Base-by-base conservation (phyloP, 2,888 invertebrate species). In the Steinernema carpocapsae region DNA sequence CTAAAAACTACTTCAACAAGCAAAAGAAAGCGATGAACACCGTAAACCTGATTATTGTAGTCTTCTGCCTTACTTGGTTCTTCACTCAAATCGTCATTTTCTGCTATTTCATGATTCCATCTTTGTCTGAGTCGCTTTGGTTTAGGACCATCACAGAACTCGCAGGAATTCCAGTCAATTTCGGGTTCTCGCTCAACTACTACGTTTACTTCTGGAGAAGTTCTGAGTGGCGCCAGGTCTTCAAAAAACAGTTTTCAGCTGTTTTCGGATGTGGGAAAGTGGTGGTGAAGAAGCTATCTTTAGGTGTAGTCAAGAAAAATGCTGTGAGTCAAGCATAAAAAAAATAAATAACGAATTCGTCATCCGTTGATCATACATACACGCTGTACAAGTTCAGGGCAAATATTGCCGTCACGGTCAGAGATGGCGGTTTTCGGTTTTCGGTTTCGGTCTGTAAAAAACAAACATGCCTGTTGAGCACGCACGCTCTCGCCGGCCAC, bases 21-120 rank as follows among this genome's bases (percentile, higher is more conserved):
- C 56, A 56, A 56, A 19, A 56, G 56, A 56, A 56, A 14, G 56
- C 56, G 3, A 56, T 24, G 56, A 19, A 26, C 26, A 56, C 56
- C 56, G 26, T 56, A 3, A 19, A 17, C 56, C 2, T 26, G 19
- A 56, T 56, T 19, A 56, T 56, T 22, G 14, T 56, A 1, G 56
- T 56, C 56, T 14, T 22, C 56, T 22, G 56, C 56, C 22, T 17
- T 14, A 56, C 56, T 4, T 19, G 22, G 56, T 56, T 56, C 26
- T 22, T 56, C 2, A 56, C 56, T 22, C 22, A 56, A 26, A 26
- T 22, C 19, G 4, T 56, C 56, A 14, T 12, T 56, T 26, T 56
- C 22, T 22, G 17, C 24, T 56, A 6, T 22, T 56, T 19, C 56
- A 3, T 14, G 19, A 24, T 56, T 56, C 56, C 56, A 2, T 17